Base-by-base conservation (phyloP, 2,797 vertebrate species). In the Holocentrus rufus region DNA sequence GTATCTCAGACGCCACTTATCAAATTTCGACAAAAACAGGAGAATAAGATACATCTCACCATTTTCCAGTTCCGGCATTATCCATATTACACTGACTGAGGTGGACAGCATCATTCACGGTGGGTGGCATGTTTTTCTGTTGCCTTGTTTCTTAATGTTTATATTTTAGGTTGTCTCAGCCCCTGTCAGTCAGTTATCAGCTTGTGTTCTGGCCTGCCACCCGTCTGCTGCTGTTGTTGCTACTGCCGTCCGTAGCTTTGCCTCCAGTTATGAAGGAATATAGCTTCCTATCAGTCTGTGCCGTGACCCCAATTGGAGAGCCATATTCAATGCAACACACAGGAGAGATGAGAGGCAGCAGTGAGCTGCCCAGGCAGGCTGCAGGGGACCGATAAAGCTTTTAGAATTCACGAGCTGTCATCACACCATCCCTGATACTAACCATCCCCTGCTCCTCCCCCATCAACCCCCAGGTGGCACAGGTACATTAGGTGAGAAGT, bases 251-350 rank as follows among this genome's bases (percentile, higher is more conserved):
- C 72, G 74, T 53, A n/a, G 36, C 57, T 71, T 71, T 81, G 76
- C 77, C 69, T 88, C 57, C 75, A 83, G 87, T 88, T 84, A 88
- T 76, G 81, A 81, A 81, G 84, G 82, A 87, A 91, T 91, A 88
- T 81, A 81, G 83, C 81, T 87, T 87, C 79, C 87, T 89, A 90
- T 92, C 89, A 82, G 80, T 81, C 72, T 73, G 66, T 84, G 85
- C 82, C 79, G 18, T 92, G 90, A 93, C 91, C 92, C 89, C 87
- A 91, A 93, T 89, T 90, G 88, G 86, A 91, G 88, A 92, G 86
- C 85, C 86, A 88, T 91, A 93, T 91, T 91, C 88, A 92, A 81
- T 87, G 81, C 85, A 90, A 83, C 84, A 83, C 88, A 88, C 83
- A 81, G 79, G 86, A 90, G 88, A 83, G 86, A 91, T 79, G 89